Evolutionary conservation across 2,113 vertebrate species (phyloP).

Genomic region (Oceanites oceanicus): DNA sequence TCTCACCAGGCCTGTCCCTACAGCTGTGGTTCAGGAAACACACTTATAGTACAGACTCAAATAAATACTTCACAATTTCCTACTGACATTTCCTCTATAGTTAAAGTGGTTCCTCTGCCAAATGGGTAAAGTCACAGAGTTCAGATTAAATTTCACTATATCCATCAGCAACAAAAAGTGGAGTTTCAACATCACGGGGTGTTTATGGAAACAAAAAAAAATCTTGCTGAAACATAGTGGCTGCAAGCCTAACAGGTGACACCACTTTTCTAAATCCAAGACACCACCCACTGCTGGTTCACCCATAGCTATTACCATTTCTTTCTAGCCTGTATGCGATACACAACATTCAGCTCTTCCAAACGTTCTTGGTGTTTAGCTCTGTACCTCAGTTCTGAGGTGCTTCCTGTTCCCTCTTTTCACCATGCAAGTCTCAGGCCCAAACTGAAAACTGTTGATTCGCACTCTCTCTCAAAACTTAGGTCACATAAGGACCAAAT

Average conservation of each 20-base stretch:
- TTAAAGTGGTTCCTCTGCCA: not conserved
- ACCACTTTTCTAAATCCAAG: not conserved
- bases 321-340: not conserved
- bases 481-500: not conserved
- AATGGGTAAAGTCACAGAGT: not conserved
- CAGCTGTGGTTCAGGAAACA: slow-evolving; percentile 1
- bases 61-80: slow-evolving; percentile 30
- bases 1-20: not conserved
- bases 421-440: not conserved
- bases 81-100: slow-evolving; percentile 1
- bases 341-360: not conserved
- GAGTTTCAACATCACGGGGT: not conserved
- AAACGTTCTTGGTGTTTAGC: not conserved
- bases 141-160: not conserved
- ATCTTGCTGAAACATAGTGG: not conserved
- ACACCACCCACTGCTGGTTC: slow-evolving; percentile 10
- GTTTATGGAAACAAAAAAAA: not conserved
- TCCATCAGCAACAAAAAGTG: not conserved
- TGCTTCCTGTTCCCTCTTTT: not conserved
- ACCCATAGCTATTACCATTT: not conserved
- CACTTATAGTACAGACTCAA: not conserved
- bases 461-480: not conserved
- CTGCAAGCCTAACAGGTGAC: not conserved
- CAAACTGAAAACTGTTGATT: not conserved
- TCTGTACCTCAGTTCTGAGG: not conserved